phyloP scores from a whole-genome alignment of 2,113 vertebrate genomes.

The Corythoichthys haematopterus region DNA sequence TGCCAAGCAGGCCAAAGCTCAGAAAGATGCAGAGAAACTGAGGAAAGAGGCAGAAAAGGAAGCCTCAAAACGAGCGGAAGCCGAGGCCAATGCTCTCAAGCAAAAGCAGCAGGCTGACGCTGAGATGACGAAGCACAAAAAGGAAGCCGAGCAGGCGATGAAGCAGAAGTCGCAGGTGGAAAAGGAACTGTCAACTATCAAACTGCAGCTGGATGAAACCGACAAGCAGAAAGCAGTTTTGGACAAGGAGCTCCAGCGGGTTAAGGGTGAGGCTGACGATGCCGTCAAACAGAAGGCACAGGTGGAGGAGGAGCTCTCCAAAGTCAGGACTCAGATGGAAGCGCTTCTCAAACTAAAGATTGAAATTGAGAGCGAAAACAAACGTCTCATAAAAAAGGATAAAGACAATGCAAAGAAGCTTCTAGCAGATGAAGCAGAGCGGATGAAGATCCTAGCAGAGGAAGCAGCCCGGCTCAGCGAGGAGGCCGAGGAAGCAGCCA shows the following conservation, averaged over 20 bases:
- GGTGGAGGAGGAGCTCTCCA: constrained; percentile 87
- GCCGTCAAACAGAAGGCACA: constrained; percentile 83
- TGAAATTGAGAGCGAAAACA: constrained; percentile 87
- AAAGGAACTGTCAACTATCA: constrained; percentile 82
- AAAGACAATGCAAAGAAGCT: constrained; percentile 85
- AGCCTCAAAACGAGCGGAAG: constrained; percentile 77
- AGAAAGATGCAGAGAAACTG: constrained; percentile 80
- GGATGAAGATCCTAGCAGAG: constrained; percentile 89
- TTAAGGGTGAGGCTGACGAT: constrained; percentile 85
- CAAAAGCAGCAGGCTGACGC: constrained; percentile 84
- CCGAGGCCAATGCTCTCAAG: constrained; percentile 81
- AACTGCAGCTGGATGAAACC: constrained; percentile 84
- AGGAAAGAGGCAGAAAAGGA: constrained; percentile 87
- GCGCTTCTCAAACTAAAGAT: constrained; percentile 85
- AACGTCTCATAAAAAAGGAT: constrained; percentile 80
- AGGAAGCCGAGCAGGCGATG: constrained; percentile 83
- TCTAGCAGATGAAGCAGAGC: constrained; percentile 86
- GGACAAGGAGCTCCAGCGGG: constrained; percentile 87
- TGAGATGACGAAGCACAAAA: constrained; percentile 90
- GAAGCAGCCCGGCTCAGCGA: constrained; percentile 83
- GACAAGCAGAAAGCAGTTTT: constrained; percentile 86
- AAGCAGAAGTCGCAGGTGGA: constrained; percentile 90
- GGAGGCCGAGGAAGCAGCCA: constrained; percentile 85
- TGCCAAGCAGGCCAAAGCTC: constrained; percentile 75
- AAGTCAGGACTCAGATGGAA: constrained; percentile 88